Percentiles rank a stretch among this genome's conserved stretches.
These are phyloP conservation scores for Malthinus seriepunctatus DNA, from an alignment of 2,888 invertebrate species.

Conservation along the genomic window DNA sequence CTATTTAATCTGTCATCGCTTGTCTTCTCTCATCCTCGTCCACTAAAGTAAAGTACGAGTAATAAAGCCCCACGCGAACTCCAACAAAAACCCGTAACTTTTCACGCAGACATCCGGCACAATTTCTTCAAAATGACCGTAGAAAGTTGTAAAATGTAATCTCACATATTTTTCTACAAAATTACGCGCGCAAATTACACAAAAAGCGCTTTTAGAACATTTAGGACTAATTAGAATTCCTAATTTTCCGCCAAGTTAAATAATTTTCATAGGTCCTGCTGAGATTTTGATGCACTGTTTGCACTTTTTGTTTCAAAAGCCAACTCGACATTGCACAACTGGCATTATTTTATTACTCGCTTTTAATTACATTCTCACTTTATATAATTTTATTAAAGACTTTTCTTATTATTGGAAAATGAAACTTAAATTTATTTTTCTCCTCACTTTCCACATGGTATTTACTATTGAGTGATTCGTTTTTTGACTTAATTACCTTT, in stretches of 20 bases:
- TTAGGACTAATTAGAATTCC: slow-evolving; percentile 36
- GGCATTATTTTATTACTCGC: slow-evolving; percentile 33
- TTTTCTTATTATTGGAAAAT: slow-evolving; percentile 2
- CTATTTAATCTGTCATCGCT: slow-evolving; percentile 23
- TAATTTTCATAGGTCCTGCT: slow-evolving; percentile 31
- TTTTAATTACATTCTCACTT: not conserved
- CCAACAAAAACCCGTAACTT: slow-evolving; percentile 18
- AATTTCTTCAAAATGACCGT: slow-evolving; percentile 8
- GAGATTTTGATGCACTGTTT: slow-evolving; percentile 42
- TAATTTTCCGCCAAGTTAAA: slow-evolving; percentile 39
- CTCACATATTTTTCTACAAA: slow-evolving; percentile 19
- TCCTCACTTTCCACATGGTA: slow-evolving; percentile 7
- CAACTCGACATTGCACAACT: slow-evolving; percentile 35
- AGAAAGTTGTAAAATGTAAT: slow-evolving; percentile 11
- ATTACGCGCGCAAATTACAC: slow-evolving; percentile 33
- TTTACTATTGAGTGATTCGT: too few species aligned
- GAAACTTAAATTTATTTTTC: not conserved
- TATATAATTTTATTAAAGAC: not conserved
- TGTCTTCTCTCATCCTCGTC: slow-evolving; percentile 12
- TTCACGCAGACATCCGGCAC: slow-evolving; percentile 15
- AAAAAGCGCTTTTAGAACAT: slow-evolving; percentile 30
- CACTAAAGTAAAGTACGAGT: slow-evolving; percentile 12
- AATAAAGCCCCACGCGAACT: slow-evolving; percentile 18
- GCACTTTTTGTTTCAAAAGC: slow-evolving; percentile 38
- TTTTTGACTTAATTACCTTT: too few species aligned